phyloP scores from a whole-genome alignment of 2,797 vertebrate species.

The Parotocinclus haroldoi region DNA sequence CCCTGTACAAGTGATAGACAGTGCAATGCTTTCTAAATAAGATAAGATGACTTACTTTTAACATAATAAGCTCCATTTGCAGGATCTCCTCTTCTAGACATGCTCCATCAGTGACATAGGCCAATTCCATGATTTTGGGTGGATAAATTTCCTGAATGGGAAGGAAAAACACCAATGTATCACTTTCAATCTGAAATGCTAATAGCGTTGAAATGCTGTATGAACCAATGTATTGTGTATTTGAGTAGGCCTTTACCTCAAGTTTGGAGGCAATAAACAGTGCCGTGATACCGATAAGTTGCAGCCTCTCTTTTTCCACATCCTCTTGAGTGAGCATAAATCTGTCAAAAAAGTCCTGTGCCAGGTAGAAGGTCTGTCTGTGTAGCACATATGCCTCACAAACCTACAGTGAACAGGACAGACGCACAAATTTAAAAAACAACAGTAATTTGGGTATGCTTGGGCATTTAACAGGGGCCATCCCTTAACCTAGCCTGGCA shows the following conservation, averaged over 20 bases:
- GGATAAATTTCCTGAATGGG: constrained; percentile 81
- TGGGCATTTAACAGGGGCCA: background rate
- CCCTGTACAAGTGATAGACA: no score
- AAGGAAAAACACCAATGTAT: background rate
- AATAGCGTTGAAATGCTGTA: background rate
- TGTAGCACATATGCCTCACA: constrained; percentile 86
- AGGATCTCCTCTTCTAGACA: constrained; percentile 85
- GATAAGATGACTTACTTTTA: constrained; percentile 87
- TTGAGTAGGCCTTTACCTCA: constrained; percentile 68
- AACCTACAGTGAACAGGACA: constrained; percentile 63
- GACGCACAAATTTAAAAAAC: background rate
- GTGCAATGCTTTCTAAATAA: no score
- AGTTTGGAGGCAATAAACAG: constrained; percentile 89
- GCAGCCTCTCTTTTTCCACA: constrained; percentile 79
- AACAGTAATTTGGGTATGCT: background rate
- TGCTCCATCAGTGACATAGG: constrained; percentile 82
- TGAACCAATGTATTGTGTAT: no score
- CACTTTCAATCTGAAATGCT: background rate
- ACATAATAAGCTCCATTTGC: constrained; percentile 84
- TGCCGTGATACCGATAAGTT: constrained; percentile 86
- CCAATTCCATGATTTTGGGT: constrained; percentile 84
- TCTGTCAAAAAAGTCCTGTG: constrained; percentile 89
- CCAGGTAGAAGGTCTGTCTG: constrained; percentile 89
- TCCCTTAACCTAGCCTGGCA: no score
- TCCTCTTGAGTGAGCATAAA: constrained; percentile 85